Conservation (phyloP, 1,140 invertebrate species). For the Goniozus legneri region DNA sequence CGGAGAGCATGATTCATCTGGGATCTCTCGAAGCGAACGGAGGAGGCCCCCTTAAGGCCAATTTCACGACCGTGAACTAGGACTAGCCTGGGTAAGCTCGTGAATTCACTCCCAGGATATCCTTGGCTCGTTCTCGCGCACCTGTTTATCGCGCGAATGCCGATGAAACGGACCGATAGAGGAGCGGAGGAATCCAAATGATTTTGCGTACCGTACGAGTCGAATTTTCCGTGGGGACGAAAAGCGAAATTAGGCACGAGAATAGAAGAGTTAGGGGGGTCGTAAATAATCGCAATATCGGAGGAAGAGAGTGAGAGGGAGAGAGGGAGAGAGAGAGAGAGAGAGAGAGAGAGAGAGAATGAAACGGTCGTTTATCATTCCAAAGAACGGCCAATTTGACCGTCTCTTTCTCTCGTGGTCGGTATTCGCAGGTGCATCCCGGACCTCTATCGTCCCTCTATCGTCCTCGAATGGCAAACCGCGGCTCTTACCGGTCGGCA, state of each 20-base stretch:
- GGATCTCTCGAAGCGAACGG: slow-evolving; percentile 8
- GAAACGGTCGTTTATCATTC: not conserved
- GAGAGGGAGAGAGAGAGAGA: not conserved
- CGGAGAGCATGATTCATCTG: slow-evolving; percentile 19
- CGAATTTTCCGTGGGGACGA: no score
- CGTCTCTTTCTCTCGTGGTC: not conserved
- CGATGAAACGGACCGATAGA: no score
- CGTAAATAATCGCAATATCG: not conserved
- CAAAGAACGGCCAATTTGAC: slow-evolving; percentile 12
- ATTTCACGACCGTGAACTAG: not conserved
- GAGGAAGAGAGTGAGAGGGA: not conserved
- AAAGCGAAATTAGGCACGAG: no score
- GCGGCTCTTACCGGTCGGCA: slow-evolving; percentile 31
- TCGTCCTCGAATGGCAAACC: slow-evolving; percentile 22
- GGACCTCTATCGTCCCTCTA: no score
- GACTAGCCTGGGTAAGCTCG: no score
- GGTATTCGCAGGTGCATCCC: no score
- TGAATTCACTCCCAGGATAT: no score
- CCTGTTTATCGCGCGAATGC: no score
- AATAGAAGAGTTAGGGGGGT: no score
- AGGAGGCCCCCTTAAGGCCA: not conserved
- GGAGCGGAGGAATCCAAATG: no score
- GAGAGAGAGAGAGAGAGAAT: not conserved
- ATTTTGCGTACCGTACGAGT: no score
- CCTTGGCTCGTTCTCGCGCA: no score